phyloP scores from a whole-genome alignment of 2,888 invertebrate species.

The Lasius fuliginosus region DNA sequence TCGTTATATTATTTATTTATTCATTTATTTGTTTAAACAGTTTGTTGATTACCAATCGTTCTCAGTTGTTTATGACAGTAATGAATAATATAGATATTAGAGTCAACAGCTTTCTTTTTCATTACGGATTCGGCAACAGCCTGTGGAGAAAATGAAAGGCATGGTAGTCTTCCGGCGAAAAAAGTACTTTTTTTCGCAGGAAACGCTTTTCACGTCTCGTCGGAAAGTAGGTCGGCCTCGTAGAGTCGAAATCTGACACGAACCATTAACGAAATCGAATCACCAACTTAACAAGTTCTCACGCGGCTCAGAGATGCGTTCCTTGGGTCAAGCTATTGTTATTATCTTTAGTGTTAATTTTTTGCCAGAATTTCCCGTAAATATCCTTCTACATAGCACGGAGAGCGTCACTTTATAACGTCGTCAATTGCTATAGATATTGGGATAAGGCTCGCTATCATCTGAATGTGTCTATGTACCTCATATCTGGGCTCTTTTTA shows the following conservation, averaged over 20 bases:
- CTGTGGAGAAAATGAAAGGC: background rate
- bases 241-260: constrained; percentile 63
- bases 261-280: constrained; percentile 66
- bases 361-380: background rate
- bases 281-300: constrained; percentile 53
- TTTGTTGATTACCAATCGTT: background rate
- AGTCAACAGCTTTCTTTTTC: background rate
- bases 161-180: background rate
- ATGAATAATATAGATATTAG: background rate
- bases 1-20: background rate
- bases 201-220: background rate
- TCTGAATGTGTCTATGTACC: background rate
- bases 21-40: background rate
- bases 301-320: constrained; percentile 8
- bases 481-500: background rate
- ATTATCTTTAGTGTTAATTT: constrained; percentile 5
- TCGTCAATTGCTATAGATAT: background rate
- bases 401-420: background rate
- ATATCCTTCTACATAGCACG: no score
- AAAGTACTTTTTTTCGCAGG: background rate
- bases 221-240: constrained; percentile 56
- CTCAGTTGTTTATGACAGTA: background rate
- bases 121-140: background rate
- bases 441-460: background rate
- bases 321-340: constrained; percentile 35